Evolutionary conservation across 2,113 vertebrate species (phyloP).

Genomic region (Rhinolophus sinicus): DNA sequence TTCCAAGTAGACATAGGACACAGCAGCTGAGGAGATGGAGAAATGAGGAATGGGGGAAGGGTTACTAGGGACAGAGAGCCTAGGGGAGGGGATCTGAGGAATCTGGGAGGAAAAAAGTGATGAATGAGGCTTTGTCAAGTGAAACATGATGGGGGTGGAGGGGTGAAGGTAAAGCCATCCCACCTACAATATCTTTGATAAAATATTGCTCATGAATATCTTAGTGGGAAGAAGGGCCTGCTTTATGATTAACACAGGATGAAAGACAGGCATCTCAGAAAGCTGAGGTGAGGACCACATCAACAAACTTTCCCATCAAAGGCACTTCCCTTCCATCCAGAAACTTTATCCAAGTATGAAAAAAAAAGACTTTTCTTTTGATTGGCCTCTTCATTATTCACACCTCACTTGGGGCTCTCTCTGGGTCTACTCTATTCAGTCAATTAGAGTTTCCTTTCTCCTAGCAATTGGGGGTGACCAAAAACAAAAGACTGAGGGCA

Average conservation of each 20-base stretch:
- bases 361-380: neutral
- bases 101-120: neutral
- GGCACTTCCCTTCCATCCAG: neutral
- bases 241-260: neutral
- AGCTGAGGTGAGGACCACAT: neutral
- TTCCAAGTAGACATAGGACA: neutral
- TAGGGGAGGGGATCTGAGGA: neutral
- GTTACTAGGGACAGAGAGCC: rapidly evolving
- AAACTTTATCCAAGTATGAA: neutral
- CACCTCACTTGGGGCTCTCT: neutral
- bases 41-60: rapidly evolving
- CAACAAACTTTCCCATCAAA: neutral
- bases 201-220: neutral
- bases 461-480: neutral
- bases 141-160: neutral
- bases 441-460: neutral
- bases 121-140: neutral
- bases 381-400: neutral
- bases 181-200: neutral
- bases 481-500: neutral
- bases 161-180: neutral
- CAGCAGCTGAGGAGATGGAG: neutral
- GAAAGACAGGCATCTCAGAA: neutral
- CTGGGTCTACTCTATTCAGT: neutral
- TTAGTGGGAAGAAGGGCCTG: neutral